phyloP scores from a whole-genome alignment of 1,140 invertebrate genomes.

The roundworm (Caenorhabditis elegans) region DNA sequence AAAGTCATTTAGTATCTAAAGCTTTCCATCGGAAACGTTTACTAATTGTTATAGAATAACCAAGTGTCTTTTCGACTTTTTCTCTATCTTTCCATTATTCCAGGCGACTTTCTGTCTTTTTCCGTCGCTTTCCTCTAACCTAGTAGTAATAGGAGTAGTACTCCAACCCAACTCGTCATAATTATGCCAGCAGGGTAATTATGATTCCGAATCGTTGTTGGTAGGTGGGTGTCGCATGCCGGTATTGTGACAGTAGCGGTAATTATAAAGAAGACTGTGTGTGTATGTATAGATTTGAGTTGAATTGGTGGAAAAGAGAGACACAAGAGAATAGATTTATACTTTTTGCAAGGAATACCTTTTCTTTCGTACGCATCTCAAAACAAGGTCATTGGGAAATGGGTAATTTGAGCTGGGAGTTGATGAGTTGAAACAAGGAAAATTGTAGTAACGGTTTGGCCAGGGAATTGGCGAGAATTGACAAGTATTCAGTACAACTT shows the following conservation, averaged over 20 bases:
- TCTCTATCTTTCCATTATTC: neutral
- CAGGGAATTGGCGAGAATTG: too few species aligned
- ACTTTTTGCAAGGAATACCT: neutral
- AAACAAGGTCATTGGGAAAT: neutral
- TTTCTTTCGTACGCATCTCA: neutral
- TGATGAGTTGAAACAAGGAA: neutral
- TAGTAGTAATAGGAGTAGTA: too few species aligned
- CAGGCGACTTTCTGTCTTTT: neutral
- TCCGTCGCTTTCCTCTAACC: too few species aligned
- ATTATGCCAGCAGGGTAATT: conserved; percentile 24
- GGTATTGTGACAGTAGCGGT: conserved; percentile 12
- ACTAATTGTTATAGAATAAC: neutral
- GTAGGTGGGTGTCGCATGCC: neutral
- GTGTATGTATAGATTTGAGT: neutral
- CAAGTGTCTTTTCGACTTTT: neutral
- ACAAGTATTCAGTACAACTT: too few species aligned
- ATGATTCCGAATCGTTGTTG: neutral
- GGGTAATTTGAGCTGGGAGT: neutral
- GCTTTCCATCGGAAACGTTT: neutral
- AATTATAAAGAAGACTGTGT: neutral
- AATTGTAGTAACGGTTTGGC: too few species aligned
- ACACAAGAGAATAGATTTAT: neutral
- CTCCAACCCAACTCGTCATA: conserved; percentile 13
- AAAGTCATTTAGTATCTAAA: neutral
- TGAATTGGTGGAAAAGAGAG: neutral